phyloP scores from a whole-genome alignment of 2,113 vertebrate genomes.

The Poeciliopsis turrubarensis region DNA sequence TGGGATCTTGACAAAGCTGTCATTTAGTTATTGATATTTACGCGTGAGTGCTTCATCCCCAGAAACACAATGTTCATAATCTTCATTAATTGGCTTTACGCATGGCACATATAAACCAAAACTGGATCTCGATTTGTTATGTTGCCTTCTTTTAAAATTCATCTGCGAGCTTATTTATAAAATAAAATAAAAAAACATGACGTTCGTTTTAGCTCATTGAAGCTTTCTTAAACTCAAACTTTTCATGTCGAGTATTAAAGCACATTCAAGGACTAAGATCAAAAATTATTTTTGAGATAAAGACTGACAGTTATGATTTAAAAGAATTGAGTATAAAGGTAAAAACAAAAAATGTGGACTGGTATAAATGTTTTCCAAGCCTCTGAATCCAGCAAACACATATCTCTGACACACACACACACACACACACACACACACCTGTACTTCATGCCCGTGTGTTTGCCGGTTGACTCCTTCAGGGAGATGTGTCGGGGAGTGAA shows the following conservation, averaged over 20 bases:
- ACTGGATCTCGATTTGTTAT: neutral
- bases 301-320: no score
- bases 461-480: conserved; percentile 97
- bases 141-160: neutral
- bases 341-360: neutral
- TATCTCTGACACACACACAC: conserved; percentile 9
- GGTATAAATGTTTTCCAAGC: neutral
- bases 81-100: no score
- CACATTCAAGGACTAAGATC: neutral
- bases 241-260: neutral
- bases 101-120: neutral
- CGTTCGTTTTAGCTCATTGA: neutral
- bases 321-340: neutral
- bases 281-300: neutral
- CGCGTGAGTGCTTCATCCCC: neutral
- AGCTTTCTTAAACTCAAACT: neutral
- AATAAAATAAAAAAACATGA: neutral
- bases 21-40: neutral
- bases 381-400: neutral
- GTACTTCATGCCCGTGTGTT: conserved; percentile 99
- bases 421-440: conserved; percentile 82
- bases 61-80: neutral
- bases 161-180: neutral
- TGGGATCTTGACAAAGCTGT: neutral
- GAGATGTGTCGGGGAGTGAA: conserved; percentile 97